These are phyloP conservation scores for Psilopogon haemacephalus DNA, from an alignment of 2,113 vertebrate genomes.

Conservation along the genomic window DNA sequence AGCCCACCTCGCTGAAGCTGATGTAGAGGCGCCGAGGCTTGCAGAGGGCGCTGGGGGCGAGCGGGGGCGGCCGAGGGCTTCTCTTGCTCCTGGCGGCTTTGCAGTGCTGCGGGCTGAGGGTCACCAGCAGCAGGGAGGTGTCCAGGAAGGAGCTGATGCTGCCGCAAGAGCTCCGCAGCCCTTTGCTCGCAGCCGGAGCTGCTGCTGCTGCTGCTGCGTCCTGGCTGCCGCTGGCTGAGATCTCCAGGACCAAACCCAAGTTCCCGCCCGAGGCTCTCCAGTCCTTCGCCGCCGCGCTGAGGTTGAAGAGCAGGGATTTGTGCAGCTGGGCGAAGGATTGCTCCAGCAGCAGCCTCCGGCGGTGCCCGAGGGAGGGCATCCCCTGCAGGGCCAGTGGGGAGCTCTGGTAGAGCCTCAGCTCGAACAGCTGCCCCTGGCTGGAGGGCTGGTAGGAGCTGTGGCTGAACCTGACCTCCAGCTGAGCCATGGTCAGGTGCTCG, in stretches of 20 bases:
- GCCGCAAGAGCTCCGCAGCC: neutral
- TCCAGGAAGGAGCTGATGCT: conserved; percentile 51
- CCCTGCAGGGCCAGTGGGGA: conserved; percentile 54
- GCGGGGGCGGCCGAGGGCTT: neutral
- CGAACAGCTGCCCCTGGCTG: conserved; percentile 29
- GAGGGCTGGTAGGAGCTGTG: conserved; percentile 53
- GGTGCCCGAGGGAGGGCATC: neutral
- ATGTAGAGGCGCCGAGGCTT: conserved; percentile 87
- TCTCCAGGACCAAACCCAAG: conserved; percentile 77
- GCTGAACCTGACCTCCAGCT: conserved; percentile 82
- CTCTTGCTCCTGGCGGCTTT: conserved; percentile 50
- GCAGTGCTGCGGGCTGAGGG: conserved; percentile 81
- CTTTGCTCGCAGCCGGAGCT: fast-evolving
- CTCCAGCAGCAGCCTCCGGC: conserved; percentile 74
- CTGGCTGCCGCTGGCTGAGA: neutral
- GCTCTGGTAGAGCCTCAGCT: conserved; percentile 77
- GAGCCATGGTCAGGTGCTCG: conserved; percentile 83
- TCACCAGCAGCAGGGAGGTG: conserved; percentile 82
- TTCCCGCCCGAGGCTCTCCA: conserved; percentile 67
- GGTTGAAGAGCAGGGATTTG: conserved; percentile 75
- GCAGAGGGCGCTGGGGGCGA: conserved; percentile 77
- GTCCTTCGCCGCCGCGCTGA: conserved; percentile 72
- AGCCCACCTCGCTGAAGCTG: conserved; percentile 92
- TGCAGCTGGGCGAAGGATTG: conserved; percentile 71
- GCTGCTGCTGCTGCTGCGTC: fast-evolving